Evolutionary conservation across 1,140 invertebrate species (phyloP), one percentile per base, ranked within the genome.

Genomic region (Coelopa frigida): DNA sequence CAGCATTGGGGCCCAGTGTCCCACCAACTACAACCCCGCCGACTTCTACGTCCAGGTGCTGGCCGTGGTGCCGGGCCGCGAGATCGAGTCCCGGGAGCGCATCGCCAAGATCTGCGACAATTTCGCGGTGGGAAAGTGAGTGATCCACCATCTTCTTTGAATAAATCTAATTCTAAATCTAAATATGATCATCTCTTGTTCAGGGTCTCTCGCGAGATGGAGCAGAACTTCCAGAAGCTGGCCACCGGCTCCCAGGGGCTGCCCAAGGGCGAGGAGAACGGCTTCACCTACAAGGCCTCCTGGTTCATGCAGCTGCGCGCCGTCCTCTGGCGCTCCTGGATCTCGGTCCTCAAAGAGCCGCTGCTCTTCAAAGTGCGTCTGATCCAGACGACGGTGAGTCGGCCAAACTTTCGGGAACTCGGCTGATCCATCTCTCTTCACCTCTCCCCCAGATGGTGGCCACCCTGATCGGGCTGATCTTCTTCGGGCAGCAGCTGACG

Each of bases 41-140:
- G 94, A 98, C 72, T 94, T 90, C 66, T 96, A 87, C 66, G 85
- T 98, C n/a, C 83, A 92, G 61, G 79, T 89, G 5, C 70, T 98
- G 45, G 92, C 93, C 0, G 82, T 95, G 1, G 80, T 88, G 15
- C 91, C 92, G 0, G 87, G 84, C 0, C 76, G 79, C 32, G 89
- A 94, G 67, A 75, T 80, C 18, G 78, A 83, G 5, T 86, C 84
- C 23, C 73, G 78, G 38, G 79, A 86, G 44, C 80, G 82, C 1
- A 80, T 91, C 31, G 79, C 85, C 50, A 80, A 79, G 46, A 82
- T 91, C 18, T 91, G 87, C 60, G 84, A 88, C 43, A 75, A 79
- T 11, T 93, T 87, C 63, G 77, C 74, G 33, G 68, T 66, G 3
- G 81, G 80, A 40, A 60, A 60, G 65, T 74, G 54, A 50, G 49